phyloP scores from a whole-genome alignment of 1,140 invertebrate species.

The Meteorus sp. region DNA sequence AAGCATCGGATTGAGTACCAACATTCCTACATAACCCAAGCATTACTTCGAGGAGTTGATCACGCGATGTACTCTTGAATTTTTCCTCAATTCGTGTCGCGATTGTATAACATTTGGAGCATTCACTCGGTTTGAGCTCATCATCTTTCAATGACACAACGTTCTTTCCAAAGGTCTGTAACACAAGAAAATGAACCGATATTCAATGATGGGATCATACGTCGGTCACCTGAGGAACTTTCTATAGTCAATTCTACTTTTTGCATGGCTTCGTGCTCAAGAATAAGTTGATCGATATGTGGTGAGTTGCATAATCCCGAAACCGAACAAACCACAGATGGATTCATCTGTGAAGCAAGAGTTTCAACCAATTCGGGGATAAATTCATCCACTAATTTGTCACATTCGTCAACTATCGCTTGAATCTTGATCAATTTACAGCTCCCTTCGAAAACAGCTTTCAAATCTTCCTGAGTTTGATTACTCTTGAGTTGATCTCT shows the following conservation, averaged over 20 bases:
- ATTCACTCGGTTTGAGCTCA: slow-evolving; percentile 49
- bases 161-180: slow-evolving; percentile 19
- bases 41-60: slow-evolving; percentile 41
- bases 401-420: slow-evolving; percentile 75
- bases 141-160: slow-evolving; percentile 37
- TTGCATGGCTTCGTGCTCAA: slow-evolving; percentile 49
- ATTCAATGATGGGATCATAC: neutral
- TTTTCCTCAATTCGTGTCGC: slow-evolving; percentile 51
- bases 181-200: neutral
- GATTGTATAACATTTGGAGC: slow-evolving; percentile 52
- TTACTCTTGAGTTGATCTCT: slow-evolving; percentile 85
- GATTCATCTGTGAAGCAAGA: slow-evolving; percentile 84
- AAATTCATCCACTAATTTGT: slow-evolving; percentile 80
- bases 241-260: slow-evolving; percentile 32
- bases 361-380: slow-evolving; percentile 86
- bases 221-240: neutral
- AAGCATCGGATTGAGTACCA: slow-evolving; percentile 75
- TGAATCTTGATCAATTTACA: slow-evolving; percentile 82
- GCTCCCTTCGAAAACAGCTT: slow-evolving; percentile 85
- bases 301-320: slow-evolving; percentile 85
- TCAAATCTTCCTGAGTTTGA: slow-evolving; percentile 83
- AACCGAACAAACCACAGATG: slow-evolving; percentile 80
- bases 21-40: slow-evolving; percentile 64
- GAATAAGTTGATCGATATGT: slow-evolving; percentile 69
- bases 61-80: slow-evolving; percentile 37